These are phyloP conservation scores for Leptodirus hochenwartii DNA, from an alignment of 2,888 invertebrate genomes.

Conservation along the genomic window DNA sequence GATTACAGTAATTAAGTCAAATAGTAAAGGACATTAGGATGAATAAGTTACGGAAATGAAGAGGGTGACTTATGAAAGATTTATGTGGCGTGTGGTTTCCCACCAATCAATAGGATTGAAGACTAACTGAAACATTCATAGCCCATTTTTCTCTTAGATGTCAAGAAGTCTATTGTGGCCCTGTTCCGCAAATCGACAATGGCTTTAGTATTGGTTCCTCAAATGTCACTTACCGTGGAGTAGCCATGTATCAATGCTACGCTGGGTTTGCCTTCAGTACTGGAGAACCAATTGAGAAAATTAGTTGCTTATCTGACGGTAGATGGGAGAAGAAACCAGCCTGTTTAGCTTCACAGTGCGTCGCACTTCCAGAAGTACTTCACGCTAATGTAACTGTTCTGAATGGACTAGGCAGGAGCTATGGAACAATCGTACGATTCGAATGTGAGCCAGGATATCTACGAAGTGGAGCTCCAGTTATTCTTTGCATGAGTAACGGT, in stretches of 20 bases:
- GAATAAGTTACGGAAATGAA: too few relatives aligned
- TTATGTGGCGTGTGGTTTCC: too few relatives aligned
- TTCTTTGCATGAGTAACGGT: constrained; percentile 88
- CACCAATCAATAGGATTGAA: too few relatives aligned
- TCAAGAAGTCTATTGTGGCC: constrained; percentile 94
- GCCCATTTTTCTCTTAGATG: too few relatives aligned
- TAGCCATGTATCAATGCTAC: constrained; percentile 92
- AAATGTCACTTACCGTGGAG: constrained; percentile 84
- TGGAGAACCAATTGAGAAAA: constrained; percentile 70
- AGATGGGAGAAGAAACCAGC: constrained; percentile 85
- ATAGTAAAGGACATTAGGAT: too few relatives aligned
- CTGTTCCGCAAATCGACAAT: constrained; percentile 94
- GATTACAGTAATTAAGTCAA: too few relatives aligned
- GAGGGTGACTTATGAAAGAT: too few relatives aligned
- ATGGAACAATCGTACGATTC: constrained; percentile 82
- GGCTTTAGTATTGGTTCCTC: constrained; percentile 92
- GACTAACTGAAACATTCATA: too few relatives aligned
- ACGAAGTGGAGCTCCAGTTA: constrained; percentile 72
- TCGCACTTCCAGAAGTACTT: constrained; percentile 67
- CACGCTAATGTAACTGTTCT: constrained; percentile 74
- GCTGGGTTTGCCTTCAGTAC: constrained; percentile 89
- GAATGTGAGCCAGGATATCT: constrained; percentile 86
- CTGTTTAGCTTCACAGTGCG: constrained; percentile 83
- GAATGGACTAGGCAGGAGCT: constrained; percentile 81
- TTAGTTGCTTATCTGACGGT: constrained; percentile 77